A percentile compares a stretch with the other conserved stretches of the same genome.
phyloP scores from a whole-genome alignment of 92 coral and sea anemone genomes.

The Umimayanthus kanabou region DNA sequence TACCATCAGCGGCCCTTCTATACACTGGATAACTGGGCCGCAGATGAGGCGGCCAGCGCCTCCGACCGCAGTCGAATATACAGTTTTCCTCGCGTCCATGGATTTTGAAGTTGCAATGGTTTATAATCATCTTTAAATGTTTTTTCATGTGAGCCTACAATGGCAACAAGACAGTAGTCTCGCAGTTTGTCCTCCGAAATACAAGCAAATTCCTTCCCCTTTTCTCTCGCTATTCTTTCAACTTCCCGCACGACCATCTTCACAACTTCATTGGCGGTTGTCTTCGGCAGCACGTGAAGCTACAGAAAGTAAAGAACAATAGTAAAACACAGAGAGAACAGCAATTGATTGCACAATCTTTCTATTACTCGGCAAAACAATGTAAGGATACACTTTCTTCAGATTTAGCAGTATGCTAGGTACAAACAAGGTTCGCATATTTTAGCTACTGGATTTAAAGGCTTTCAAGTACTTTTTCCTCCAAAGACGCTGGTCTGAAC shows the following conservation, averaged over 20 bases:
- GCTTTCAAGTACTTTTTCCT: too few relatives aligned
- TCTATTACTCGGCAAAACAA: background rate
- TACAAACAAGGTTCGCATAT: too few relatives aligned
- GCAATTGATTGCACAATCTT: background rate
- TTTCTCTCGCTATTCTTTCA: slow-evolving; percentile 74
- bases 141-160: slow-evolving; percentile 91
- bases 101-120: slow-evolving; percentile 88
- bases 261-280: slow-evolving; percentile 88
- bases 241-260: slow-evolving; percentile 85
- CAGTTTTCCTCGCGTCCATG: slow-evolving; percentile 92
- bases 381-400: background rate
- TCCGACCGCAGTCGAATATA: slow-evolving; percentile 86
- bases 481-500: too few relatives aligned
- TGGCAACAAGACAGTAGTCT: slow-evolving; percentile 90
- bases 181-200: slow-evolving; percentile 64
- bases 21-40: slow-evolving; percentile 76
- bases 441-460: too few relatives aligned
- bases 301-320: slow-evolving; percentile 23
- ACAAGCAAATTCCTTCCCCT: slow-evolving; percentile 50
- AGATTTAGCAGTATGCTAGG: background rate
- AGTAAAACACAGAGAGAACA: background rate
- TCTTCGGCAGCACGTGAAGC: slow-evolving; percentile 84
- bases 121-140: slow-evolving; percentile 84
- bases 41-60: slow-evolving; percentile 87
- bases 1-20: slow-evolving; percentile 6